A percentile compares a stretch with the other conserved stretches of the same genome.
Conservation (phyloP, 2,888 invertebrate genomes). For the Gisinianus flammeolus region DNA sequence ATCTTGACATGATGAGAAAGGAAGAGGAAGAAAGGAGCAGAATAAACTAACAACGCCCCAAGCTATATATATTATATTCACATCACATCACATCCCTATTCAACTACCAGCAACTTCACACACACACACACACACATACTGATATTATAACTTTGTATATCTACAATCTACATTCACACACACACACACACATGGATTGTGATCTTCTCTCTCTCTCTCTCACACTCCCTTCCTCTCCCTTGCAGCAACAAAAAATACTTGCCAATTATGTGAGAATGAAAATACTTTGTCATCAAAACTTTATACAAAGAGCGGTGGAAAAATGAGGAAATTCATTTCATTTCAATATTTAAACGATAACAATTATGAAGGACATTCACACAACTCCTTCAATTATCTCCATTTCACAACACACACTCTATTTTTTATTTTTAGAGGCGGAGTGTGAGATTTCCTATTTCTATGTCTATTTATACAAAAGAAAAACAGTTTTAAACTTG, state of each 20-base stretch:
- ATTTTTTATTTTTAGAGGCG: too few relatives aligned
- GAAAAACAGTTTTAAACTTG: too few relatives aligned
- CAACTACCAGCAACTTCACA: not conserved
- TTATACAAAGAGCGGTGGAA: too few relatives aligned
- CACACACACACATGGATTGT: not conserved
- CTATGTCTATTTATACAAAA: too few relatives aligned
- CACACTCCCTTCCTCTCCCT: not conserved
- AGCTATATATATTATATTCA: constrained; percentile 18
- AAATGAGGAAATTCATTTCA: too few relatives aligned
- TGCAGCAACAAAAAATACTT: not conserved
- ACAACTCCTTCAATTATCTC: too few relatives aligned
- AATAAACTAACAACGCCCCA: not conserved
- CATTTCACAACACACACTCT: too few relatives aligned
- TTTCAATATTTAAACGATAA: too few relatives aligned
- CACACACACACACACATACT: not conserved
- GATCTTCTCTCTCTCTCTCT: not conserved
- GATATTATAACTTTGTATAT: not conserved
- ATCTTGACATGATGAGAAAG: constrained; percentile 28
- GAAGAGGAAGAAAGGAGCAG: not conserved
- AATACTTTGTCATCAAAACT: too few relatives aligned
- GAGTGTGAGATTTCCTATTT: too few relatives aligned
- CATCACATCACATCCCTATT: not conserved
- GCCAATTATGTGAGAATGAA: not conserved
- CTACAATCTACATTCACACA: not conserved
- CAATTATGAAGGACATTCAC: too few relatives aligned